Evolutionary conservation across 2,113 vertebrate species (phyloP).

Genomic region (Lontra canadensis): DNA sequence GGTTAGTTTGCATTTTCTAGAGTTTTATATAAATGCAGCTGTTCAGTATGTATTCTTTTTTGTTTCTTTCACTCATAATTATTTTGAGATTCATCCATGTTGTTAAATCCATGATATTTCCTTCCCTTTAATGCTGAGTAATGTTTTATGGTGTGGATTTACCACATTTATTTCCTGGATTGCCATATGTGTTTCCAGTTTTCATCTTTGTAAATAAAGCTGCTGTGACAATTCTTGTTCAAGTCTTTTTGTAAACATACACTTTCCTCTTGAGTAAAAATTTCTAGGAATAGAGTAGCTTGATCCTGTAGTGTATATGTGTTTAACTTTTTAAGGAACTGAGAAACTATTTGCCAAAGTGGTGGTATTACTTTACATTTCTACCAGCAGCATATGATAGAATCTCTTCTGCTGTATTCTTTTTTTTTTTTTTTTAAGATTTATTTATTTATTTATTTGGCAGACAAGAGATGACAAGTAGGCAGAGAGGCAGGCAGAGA

Average conservation of each 20-base stretch:
- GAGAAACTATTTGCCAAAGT: neutral
- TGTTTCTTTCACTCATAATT: neutral
- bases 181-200: neutral
- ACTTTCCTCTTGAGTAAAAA: neutral
- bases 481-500: too few species aligned
- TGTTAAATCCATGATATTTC: neutral
- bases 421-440: too few species aligned
- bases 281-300: neutral
- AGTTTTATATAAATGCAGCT: neutral
- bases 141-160: neutral
- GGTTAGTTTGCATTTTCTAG: neutral
- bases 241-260: neutral
- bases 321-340: neutral
- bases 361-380: neutral
- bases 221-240: neutral
- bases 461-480: too few species aligned
- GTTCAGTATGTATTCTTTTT: neutral
- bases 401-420: too few species aligned
- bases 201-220: neutral
- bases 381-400: neutral
- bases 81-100: neutral
- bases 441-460: too few species aligned
- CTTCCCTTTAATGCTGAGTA: neutral
- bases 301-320: neutral
- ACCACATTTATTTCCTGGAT: neutral